phyloP scores from a whole-genome alignment of 2,888 invertebrate genomes.

The Euzetes globulus region DNA sequence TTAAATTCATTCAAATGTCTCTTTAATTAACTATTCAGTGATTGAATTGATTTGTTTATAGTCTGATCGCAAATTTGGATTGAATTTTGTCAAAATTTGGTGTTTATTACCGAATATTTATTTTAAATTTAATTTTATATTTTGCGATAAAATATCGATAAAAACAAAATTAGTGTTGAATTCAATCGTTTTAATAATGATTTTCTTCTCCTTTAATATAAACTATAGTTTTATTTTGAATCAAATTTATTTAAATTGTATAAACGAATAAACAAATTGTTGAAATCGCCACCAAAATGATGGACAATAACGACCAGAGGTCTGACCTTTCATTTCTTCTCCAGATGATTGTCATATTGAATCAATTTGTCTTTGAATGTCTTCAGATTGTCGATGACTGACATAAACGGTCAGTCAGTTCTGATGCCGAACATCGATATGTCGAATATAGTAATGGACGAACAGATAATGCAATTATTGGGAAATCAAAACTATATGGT shows the following conservation, averaged over 20 bases:
- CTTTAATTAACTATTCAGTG: background rate
- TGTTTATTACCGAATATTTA: too few relatives aligned
- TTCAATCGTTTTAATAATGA: background rate
- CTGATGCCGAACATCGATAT: constrained; percentile 7
- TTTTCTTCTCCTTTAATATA: background rate
- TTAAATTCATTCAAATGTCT: background rate
- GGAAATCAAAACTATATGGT: constrained; percentile 12
- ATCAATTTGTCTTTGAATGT: background rate
- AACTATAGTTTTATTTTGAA: background rate
- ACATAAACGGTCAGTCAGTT: constrained; percentile 10
- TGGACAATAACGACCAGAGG: constrained; percentile 27
- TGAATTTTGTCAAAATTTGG: background rate
- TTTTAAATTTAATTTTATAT: background rate
- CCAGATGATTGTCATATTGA: too few relatives aligned
- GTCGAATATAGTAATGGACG: constrained; percentile 1
- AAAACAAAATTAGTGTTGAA: background rate
- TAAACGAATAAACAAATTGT: background rate
- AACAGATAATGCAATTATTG: constrained; percentile 14
- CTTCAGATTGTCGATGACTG: background rate
- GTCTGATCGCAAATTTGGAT: too few relatives aligned
- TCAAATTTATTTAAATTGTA: background rate
- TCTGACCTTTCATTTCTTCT: background rate
- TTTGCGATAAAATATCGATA: background rate
- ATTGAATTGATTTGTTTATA: background rate
- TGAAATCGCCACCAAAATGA: background rate